Evolutionary conservation across 1,140 invertebrate species (phyloP), one percentile per base, ranked within the genome.

Genomic region (Nylanderia fulva): DNA sequence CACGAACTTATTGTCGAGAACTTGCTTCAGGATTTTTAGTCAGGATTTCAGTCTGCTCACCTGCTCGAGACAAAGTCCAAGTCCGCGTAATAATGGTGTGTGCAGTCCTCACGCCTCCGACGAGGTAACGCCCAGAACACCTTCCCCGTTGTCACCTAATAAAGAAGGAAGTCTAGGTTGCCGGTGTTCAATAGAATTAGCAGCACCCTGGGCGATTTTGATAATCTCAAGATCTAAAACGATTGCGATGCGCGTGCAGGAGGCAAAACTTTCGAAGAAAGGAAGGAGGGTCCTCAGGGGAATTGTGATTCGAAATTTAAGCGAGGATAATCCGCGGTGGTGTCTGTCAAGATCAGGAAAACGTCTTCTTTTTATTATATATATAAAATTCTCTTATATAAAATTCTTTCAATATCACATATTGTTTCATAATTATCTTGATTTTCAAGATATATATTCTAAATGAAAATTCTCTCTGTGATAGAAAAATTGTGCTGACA

Each of bases 171-270:
- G 21, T 92, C 93, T 0, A 93, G 97, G 71, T 93, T 97, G 90
- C 97, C 97, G 1, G 96, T 97, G 0, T 97, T 97, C 93, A 97
- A 97, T 94, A 96, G 96, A 76, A 95, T 97, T 86, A 96, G 96
- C 91, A 96, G 95, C 75, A 95, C 95, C 76, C 93, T 96, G 85
- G 94, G 95, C 71, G 95, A 95, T 8, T 96, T 96, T 90, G 95
- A 96, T 54, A 95, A 96, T 87, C 95, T 96, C 88, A 95, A 96
- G 91, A 95, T 96, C 90, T 95, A 94, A 11, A 63, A 2, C 29
- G 58, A 15, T 45, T 27, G 71, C 27, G 21, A 15, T 24, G 52
- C 36, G 80, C 27, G 54, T 21, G 33, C 24, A n/a, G 60, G 27
- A 66, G 54, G 56, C 52, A 71, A 66, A 66, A 79, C 84, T 64